Evolutionary conservation across 2,888 invertebrate genomes (phyloP).

Genomic region (Saturnia pavonia): DNA sequence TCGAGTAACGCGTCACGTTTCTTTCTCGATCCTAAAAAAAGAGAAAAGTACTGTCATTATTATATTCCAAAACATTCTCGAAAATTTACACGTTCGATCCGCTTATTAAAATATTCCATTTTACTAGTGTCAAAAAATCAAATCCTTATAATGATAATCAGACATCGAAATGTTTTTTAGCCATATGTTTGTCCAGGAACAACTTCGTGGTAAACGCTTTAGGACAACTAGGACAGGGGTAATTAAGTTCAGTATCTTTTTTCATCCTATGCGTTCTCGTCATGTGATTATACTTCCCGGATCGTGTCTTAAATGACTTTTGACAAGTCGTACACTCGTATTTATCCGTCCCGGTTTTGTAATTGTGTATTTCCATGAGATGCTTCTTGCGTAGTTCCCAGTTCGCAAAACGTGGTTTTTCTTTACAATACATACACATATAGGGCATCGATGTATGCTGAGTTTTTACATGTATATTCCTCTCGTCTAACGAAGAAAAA

Average conservation of each 20-base stretch:
- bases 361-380: constrained; percentile 70
- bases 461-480: constrained; percentile 69
- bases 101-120: not conserved
- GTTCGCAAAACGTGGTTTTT: constrained; percentile 71
- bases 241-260: constrained; percentile 71
- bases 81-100: not conserved
- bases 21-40: constrained; percentile 74
- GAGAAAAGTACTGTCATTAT: constrained; percentile 66
- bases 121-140: constrained; percentile 13
- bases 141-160: constrained; percentile 33
- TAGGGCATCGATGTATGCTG: constrained; percentile 71
- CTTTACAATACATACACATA: constrained; percentile 70
- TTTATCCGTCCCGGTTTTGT: constrained; percentile 66
- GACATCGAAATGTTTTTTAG: constrained; percentile 76
- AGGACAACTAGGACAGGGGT: constrained; percentile 75
- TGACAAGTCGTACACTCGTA: constrained; percentile 72
- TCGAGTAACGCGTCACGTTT: constrained; percentile 63
- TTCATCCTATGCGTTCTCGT: constrained; percentile 68
- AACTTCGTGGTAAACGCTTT: constrained; percentile 79
- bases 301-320: constrained; percentile 70
- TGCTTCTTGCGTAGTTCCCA: constrained; percentile 73
- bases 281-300: constrained; percentile 76
- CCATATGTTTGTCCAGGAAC: constrained; percentile 79
- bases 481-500: constrained; percentile 65
- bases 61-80: constrained; percentile 46